These are phyloP conservation scores for Chrysomela aeneicollis DNA, from an alignment of 2,888 invertebrate species.

Conservation along the genomic window DNA sequence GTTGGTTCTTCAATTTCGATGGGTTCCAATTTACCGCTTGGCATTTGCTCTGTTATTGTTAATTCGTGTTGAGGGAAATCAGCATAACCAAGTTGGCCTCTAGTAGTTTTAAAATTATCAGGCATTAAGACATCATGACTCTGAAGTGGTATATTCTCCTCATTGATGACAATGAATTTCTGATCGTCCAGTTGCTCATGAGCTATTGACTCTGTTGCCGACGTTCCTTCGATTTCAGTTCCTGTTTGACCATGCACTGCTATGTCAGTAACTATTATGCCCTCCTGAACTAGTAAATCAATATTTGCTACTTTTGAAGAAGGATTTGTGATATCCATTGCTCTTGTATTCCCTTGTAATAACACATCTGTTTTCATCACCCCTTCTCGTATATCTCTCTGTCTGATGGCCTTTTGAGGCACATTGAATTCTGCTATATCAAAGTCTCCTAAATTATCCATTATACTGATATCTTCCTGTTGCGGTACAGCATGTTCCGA, in stretches of 20 bases:
- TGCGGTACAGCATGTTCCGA: conserved; percentile 36
- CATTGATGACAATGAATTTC: conserved; percentile 60
- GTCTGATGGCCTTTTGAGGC: conserved; percentile 53
- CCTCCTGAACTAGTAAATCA: conserved; percentile 54
- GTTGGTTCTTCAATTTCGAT: conserved; percentile 59
- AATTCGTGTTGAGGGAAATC: conserved; percentile 59
- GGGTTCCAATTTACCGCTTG: conserved; percentile 63
- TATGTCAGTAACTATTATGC: conserved; percentile 59
- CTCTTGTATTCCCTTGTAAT: conserved; percentile 49
- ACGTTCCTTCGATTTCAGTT: conserved; percentile 58
- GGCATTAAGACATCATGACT: conserved; percentile 53
- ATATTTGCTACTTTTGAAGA: conserved; percentile 52
- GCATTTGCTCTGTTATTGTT: conserved; percentile 62
- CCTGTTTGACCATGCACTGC: conserved; percentile 56
- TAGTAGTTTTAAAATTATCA: conserved; percentile 47
- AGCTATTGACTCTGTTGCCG: conserved; percentile 61
- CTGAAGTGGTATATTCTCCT: conserved; percentile 57
- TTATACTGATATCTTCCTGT: conserved; percentile 32
- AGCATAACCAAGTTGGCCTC: conserved; percentile 46
- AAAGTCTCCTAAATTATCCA: conserved; percentile 51
- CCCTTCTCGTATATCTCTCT: conserved; percentile 60
- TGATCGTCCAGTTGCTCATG: conserved; percentile 56
- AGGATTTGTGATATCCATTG: conserved; percentile 44
- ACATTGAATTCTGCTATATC: conserved; percentile 30
- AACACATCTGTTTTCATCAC: conserved; percentile 53